Percentiles rank a stretch among this genome's conserved stretches.
phyloP scores from a whole-genome alignment of 1,140 invertebrate genomes.

The Cyclargus thomasi region DNA sequence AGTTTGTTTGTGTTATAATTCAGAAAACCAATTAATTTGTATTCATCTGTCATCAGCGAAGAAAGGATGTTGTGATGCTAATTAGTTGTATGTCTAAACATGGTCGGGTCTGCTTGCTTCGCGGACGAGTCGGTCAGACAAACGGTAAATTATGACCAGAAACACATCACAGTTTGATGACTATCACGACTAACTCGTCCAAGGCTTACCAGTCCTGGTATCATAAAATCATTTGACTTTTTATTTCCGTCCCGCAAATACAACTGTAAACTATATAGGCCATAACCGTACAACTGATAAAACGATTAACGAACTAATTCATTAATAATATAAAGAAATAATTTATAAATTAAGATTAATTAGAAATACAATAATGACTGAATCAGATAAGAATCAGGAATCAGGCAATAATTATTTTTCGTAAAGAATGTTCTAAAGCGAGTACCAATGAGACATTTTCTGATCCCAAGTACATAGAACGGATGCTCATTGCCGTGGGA shows the following conservation, averaged over 20 bases:
- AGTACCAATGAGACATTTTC: too few relatives aligned
- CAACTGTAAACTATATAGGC: constrained; percentile 1
- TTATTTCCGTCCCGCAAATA: constrained; percentile 3
- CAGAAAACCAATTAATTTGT: not conserved
- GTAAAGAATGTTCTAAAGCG: too few relatives aligned
- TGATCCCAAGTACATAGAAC: too few relatives aligned
- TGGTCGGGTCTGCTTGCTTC: not conserved
- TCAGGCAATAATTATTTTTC: too few relatives aligned
- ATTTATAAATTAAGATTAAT: too few relatives aligned
- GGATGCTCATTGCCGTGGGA: too few relatives aligned
- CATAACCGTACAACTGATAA: not conserved
- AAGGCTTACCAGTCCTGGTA: constrained; percentile 4
- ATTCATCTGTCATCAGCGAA: not conserved
- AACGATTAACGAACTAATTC: too few relatives aligned
- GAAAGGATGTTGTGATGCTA: constrained; percentile 4
- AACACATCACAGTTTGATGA: constrained; percentile 6
- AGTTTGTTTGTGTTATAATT: not conserved
- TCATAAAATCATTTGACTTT: not conserved
- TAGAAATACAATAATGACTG: too few relatives aligned
- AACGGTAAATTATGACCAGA: constrained; percentile 14
- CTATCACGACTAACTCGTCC: constrained; percentile 1
- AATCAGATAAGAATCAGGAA: too few relatives aligned
- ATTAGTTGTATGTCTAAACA: not conserved
- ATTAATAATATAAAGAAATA: too few relatives aligned
- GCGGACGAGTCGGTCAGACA: not conserved